Base-by-base conservation (phyloP, 2,797 vertebrate species). In the Enteromius fasciolatus region DNA sequence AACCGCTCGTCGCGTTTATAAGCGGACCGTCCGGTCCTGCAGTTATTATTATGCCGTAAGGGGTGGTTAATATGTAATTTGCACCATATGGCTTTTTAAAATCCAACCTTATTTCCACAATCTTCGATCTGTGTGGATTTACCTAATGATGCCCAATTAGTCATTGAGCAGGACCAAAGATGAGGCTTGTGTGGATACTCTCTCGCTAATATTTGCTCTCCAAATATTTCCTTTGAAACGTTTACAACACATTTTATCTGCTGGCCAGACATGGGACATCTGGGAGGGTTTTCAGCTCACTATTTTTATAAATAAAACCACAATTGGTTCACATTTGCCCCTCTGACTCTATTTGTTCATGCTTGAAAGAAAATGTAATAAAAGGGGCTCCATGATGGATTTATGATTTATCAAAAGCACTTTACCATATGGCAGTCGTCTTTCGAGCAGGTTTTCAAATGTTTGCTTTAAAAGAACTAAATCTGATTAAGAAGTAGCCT, bases 21-120 rank as follows among this genome's bases (percentile, higher is more conserved):
- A 90, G 72, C 79, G 82, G 84, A 85, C 85, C 87, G 87, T 90
- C 91, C 90, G 88, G 92, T 90, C 66, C 78, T 83, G 81, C 85
- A 83, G 88, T 91, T 90, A 90, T 92, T 92, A 93, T 90, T 91
- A 88, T 88, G 91, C 91, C 90, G 90, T 89, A 91, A 90, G 92
- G 89, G 88, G 79, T 90, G 95, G 97, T 98, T 99, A 98, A 98
- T 98, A 92, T 97, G 95, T 99, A 99, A 99, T 99, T 97, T 95
- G 90, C 93, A 91, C 95, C 97, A 99, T 97, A 99, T 99, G 97
- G 96, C 94, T 94, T 95, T 94, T 93, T 93, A 91, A 94, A 94
- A 93, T 91, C 89, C 89, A 89, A 88, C 91, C 90, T 94, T 91
- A 94, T 94, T 94, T 92, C 90, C 90, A 89, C 92, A 93, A 89